Conservation (phyloP, 2,888 invertebrate genomes). For the Tribolium freemani region DNA sequence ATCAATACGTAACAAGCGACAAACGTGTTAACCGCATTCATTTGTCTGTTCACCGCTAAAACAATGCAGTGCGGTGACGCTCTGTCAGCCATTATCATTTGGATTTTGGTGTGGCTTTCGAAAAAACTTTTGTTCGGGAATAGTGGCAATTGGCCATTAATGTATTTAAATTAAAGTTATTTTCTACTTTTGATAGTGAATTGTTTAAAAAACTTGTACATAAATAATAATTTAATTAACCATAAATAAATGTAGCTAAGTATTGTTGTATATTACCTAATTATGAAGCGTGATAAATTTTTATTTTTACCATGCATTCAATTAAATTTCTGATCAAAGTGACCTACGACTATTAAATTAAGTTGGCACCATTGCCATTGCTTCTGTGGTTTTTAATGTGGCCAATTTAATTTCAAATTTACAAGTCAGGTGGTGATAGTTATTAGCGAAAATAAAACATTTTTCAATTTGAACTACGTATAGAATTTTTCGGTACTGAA, state of each 20-base stretch:
- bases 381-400: no score
- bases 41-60: slow-evolving; percentile 69
- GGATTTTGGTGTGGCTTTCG: slow-evolving; percentile 2
- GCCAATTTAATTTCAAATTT: no score
- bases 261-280: no score
- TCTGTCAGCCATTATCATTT: slow-evolving; percentile 56
- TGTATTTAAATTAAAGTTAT: background rate
- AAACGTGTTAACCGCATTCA: slow-evolving; percentile 69
- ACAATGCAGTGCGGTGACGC: slow-evolving; percentile 68
- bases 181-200: background rate
- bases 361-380: no score
- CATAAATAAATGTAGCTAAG: background rate
- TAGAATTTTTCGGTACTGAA: no score
- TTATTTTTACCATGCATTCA: background rate
- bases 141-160: background rate
- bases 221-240: background rate
- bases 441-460: no score
- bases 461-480: no score
- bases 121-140: background rate
- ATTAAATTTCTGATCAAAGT: background rate
- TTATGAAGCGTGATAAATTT: no score
- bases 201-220: no score
- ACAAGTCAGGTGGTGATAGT: no score
- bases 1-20: slow-evolving; percentile 68
- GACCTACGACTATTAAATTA: no score